Percentiles rank a stretch among this genome's conserved stretches.
Evolutionary conservation across 2,888 invertebrate genomes (phyloP).

Genomic region (Marasmarcha lunaedactyla): DNA sequence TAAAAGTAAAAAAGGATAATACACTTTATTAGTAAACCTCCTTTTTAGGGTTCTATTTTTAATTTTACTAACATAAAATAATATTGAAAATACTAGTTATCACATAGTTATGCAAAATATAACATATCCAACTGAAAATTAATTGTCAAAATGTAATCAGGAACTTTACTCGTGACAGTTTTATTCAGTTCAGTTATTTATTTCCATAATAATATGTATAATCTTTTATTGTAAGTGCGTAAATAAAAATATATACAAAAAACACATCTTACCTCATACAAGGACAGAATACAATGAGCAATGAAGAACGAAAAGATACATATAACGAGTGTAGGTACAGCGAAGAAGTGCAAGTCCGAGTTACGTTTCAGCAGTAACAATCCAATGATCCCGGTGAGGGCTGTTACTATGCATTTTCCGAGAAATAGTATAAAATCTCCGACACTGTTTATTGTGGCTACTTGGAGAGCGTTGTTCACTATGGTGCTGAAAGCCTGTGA

Average conservation of each 20-base stretch:
- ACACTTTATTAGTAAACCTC: no score
- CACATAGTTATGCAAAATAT: no score
- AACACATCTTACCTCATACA: conserved; percentile 82
- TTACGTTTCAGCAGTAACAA: conserved; percentile 81
- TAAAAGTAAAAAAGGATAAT: no score
- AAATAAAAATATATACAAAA: conserved; percentile 1
- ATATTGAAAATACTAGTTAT: no score
- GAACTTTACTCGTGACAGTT: no score
- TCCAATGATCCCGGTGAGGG: conserved; percentile 81
- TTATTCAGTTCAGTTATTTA: no score
- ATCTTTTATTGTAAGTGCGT: no score
- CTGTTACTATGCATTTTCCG: conserved; percentile 84
- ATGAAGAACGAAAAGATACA: conserved; percentile 91
- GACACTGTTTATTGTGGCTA: conserved; percentile 91
- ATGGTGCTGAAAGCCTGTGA: conserved; percentile 87
- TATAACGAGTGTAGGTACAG: conserved; percentile 86
- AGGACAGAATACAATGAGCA: conserved; percentile 91
- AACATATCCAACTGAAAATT: no score
- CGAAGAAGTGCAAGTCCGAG: conserved; percentile 82
- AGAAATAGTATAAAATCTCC: conserved; percentile 94
- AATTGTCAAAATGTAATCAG: no score
- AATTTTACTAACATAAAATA: no score
- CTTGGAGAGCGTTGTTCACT: conserved; percentile 85
- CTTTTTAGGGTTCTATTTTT: no score
- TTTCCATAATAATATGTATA: no score